These are phyloP conservation scores for Leptopilina boulardi DNA, from an alignment of 1,140 invertebrate species.

Conservation along the genomic window DNA sequence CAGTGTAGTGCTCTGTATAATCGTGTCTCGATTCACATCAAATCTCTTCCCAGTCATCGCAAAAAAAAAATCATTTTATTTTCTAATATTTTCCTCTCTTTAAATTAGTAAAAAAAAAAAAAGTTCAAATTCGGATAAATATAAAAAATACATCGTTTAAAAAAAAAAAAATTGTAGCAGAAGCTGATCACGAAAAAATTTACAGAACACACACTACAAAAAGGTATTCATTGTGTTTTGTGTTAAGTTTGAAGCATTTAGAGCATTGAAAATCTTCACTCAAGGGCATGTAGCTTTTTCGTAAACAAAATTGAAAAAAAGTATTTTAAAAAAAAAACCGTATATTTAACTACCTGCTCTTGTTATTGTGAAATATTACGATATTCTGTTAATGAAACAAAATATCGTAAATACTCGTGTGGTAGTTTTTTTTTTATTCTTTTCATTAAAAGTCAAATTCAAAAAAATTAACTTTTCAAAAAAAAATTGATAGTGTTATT, in stretches of 20 bases:
- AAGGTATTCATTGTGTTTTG: conserved; percentile 69
- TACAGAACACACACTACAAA: conserved; percentile 64
- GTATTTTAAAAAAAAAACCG: no score
- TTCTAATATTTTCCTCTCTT: conserved; percentile 37
- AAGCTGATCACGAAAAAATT: conserved; percentile 65
- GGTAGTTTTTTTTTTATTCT: conserved; percentile 31
- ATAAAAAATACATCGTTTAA: conserved; percentile 38
- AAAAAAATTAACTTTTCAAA: neutral
- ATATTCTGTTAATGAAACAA: conserved; percentile 4
- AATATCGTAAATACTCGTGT: conserved; percentile 27
- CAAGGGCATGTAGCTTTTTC: conserved; percentile 41
- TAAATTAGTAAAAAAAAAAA: conserved; percentile 36
- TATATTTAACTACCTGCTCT: conserved; percentile 40
- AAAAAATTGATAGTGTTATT: neutral
- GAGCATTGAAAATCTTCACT: conserved; percentile 40
- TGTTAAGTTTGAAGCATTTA: conserved; percentile 57
- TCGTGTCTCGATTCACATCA: conserved; percentile 20
- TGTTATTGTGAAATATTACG: conserved; percentile 2
- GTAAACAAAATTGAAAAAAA: no score
- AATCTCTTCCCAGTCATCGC: conserved; percentile 32
- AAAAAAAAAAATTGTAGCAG: conserved; percentile 54
- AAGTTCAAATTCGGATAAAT: conserved; percentile 39
- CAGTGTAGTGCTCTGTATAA: conserved; percentile 55
- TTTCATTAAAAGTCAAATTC: conserved; percentile 20
- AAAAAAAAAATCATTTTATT: conserved; percentile 19